These are phyloP conservation scores for Cryptocephalus moraei DNA, from an alignment of 2,888 invertebrate genomes.

Conservation along the genomic window DNA sequence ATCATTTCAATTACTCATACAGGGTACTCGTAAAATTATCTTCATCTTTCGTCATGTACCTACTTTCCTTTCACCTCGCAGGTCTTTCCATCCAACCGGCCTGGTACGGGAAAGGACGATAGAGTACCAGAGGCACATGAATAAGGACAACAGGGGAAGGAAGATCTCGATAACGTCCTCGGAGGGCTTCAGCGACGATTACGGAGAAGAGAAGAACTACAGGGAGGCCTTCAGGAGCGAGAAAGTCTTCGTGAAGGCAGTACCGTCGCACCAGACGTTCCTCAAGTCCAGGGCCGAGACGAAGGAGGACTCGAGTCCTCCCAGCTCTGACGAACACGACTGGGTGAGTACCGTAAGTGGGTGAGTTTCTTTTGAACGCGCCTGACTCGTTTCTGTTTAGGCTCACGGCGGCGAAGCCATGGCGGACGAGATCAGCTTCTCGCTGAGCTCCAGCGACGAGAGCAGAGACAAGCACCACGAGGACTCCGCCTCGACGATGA, in stretches of 20 bases:
- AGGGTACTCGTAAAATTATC: too few species aligned
- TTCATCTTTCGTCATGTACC: too few species aligned
- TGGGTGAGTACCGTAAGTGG: conserved; percentile 39
- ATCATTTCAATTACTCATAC: too few species aligned
- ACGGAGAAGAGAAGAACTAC: conserved; percentile 56
- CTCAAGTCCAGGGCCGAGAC: conserved; percentile 24
- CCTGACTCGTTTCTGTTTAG: too few species aligned
- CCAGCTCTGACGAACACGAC: conserved; percentile 45
- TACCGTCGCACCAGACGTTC: conserved; percentile 24
- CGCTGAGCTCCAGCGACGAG: conserved; percentile 46
- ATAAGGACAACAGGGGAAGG: conserved; percentile 35
- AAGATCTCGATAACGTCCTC: conserved; percentile 31
- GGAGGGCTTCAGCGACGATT: conserved; percentile 33
- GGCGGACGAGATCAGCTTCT: conserved; percentile 49
- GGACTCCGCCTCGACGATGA: conserved; percentile 2
- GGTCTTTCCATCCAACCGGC: conserved; percentile 33
- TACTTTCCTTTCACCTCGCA: not conserved
- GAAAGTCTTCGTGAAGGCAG: conserved; percentile 20
- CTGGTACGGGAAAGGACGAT: conserved; percentile 41
- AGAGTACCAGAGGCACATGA: conserved; percentile 41
- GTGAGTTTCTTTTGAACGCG: too few species aligned
- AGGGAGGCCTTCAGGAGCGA: conserved; percentile 51
- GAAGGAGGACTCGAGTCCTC: conserved; percentile 33
- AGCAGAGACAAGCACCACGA: conserved; percentile 30
- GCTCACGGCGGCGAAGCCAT: conserved; percentile 52